phyloP scores from a whole-genome alignment of 2,888 invertebrate species.

The Deilephila elpenor region DNA sequence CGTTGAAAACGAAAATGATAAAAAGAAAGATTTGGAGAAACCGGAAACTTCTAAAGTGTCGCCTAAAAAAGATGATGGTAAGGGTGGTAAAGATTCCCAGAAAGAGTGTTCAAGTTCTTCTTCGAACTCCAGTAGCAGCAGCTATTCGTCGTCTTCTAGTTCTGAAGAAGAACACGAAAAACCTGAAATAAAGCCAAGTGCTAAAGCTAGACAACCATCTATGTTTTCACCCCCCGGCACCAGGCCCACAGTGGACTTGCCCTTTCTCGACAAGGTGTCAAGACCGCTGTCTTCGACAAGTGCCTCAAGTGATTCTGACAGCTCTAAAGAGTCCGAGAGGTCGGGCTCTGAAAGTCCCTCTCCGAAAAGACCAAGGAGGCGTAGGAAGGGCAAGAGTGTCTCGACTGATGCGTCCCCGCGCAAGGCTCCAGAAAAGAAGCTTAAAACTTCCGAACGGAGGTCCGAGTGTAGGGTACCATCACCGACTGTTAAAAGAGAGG shows the following conservation, averaged over 20 bases:
- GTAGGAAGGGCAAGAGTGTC: constrained; percentile 71
- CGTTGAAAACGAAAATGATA: constrained; percentile 68
- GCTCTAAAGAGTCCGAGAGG: constrained; percentile 71
- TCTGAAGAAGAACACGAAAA: constrained; percentile 85
- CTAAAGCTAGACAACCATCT: constrained; percentile 72
- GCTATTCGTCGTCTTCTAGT: constrained; percentile 85
- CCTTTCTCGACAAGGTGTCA: constrained; percentile 92
- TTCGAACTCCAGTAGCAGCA: constrained; percentile 82
- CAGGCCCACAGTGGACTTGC: constrained; percentile 87
- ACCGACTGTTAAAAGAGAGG: constrained; percentile 91
- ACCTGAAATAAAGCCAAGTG: constrained; percentile 68
- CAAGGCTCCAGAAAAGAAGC: constrained; percentile 91
- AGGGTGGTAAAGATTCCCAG: constrained; percentile 59
- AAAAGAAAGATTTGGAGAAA: constrained; percentile 71
- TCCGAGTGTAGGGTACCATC: constrained; percentile 89
- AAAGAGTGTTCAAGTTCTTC: constrained; percentile 82
- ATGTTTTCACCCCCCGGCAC: constrained; percentile 78
- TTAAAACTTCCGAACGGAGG: constrained; percentile 93
- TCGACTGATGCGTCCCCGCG: constrained; percentile 75
- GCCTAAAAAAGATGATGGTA: constrained; percentile 78
- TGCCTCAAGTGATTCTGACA: constrained; percentile 86
- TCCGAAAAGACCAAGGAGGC: constrained; percentile 74
- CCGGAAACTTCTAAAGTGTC: constrained; percentile 61
- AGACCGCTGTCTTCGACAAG: constrained; percentile 87
- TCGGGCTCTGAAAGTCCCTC: constrained; percentile 74